These are phyloP conservation scores for Sebastiscus tertius DNA, from an alignment of 2,797 vertebrate species.

Conservation along the genomic window DNA sequence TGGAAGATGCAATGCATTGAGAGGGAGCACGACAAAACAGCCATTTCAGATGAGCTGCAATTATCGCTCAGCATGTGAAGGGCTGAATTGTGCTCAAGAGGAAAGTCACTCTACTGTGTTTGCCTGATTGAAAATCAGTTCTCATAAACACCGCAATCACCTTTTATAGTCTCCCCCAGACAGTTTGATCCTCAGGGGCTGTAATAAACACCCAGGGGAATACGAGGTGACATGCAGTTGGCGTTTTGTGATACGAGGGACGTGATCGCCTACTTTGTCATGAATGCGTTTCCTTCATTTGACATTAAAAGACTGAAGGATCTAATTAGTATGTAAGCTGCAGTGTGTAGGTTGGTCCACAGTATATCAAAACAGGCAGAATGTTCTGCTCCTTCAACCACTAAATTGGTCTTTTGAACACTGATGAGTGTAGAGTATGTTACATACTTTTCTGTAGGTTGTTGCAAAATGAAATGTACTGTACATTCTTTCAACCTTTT, in stretches of 20 bases:
- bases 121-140: conserved; percentile 75
- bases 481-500: not conserved
- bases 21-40: conserved; percentile 43
- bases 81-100: conserved; percentile 69
- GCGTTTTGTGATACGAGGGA: conserved; percentile 45
- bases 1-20: conserved; percentile 46
- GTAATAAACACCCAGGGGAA: conserved; percentile 57
- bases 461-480: not conserved
- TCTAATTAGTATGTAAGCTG: conserved; percentile 46
- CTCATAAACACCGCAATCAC: conserved; percentile 76
- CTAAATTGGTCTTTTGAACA: conserved; percentile 27
- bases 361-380: conserved; percentile 17
- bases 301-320: conserved; percentile 45
- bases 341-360: conserved; percentile 16
- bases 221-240: conserved; percentile 49
- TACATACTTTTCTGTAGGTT: not conserved
- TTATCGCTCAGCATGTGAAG: conserved; percentile 73
- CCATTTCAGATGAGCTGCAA: conserved; percentile 69
- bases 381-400: conserved; percentile 26
- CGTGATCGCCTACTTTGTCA: conserved; percentile 43
- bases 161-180: conserved; percentile 69
- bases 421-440: not conserved
- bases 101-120: conserved; percentile 65
- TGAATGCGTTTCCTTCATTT: conserved; percentile 54
- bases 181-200: conserved; percentile 62